A percentile compares a stretch with the other conserved stretches of the same genome.
Conservation (phyloP, 2,888 invertebrate species). For the Diachrysia chrysitis region DNA sequence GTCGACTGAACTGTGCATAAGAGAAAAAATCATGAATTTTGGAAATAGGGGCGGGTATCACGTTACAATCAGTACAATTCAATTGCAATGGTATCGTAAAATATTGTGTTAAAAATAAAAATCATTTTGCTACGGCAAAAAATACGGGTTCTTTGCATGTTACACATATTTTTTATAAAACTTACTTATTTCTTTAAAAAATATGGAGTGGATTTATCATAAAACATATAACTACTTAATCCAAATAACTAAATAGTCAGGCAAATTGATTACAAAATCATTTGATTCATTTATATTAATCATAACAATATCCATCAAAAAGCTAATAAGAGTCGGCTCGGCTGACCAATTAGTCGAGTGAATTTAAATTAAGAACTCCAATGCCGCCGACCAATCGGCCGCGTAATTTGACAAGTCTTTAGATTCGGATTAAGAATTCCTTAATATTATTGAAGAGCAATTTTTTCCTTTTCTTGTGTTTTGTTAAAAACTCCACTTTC, state of each 20-base stretch:
- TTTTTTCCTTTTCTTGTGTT: slow-evolving; percentile 42
- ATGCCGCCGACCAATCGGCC: slow-evolving; percentile 63
- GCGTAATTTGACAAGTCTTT: slow-evolving; percentile 66
- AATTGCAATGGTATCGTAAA: background rate
- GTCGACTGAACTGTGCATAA: slow-evolving; percentile 69
- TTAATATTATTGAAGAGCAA: slow-evolving; percentile 47
- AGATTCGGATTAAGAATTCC: slow-evolving; percentile 59
- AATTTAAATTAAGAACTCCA: slow-evolving; percentile 69
- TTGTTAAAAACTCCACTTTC: slow-evolving; percentile 50
- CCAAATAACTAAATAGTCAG: slow-evolving; percentile 5
- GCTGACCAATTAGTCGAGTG: slow-evolving; percentile 66
- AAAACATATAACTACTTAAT: background rate
- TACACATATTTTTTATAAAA: too few relatives aligned
- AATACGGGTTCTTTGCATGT: background rate
- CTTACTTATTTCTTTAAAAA: too few relatives aligned
- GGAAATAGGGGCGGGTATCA: background rate
- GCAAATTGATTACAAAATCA: slow-evolving; percentile 49
- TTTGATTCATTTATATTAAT: slow-evolving; percentile 55
- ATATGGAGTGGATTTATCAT: background rate
- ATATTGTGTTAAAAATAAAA: background rate
- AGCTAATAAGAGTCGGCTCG: slow-evolving; percentile 64
- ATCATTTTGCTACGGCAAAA: background rate
- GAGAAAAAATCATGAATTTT: slow-evolving; percentile 13
- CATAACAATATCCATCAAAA: slow-evolving; percentile 66
- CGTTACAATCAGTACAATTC: background rate